Evolutionary conservation across 2,797 vertebrate species (phyloP).

Genomic region (Myioborus melanocephalus): DNA sequence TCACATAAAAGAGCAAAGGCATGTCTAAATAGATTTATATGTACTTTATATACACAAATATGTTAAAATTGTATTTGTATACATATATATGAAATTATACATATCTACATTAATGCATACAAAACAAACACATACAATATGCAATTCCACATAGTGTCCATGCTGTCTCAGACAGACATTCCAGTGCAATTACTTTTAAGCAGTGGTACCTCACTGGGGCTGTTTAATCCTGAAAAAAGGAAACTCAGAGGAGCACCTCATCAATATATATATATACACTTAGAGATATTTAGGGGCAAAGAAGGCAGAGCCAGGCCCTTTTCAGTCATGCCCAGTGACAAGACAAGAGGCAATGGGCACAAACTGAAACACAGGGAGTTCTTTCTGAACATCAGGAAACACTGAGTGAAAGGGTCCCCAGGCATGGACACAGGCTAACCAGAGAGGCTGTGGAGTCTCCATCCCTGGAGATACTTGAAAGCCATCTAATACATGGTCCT

Average conservation of each 20-base stretch:
- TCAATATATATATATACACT: background rate
- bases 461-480: background rate
- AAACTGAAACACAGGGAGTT: background rate
- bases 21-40: background rate
- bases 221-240: background rate
- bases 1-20: background rate
- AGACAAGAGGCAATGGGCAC: accelerated
- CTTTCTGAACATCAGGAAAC: background rate
- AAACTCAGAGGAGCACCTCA: background rate
- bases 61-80: background rate
- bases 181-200: background rate
- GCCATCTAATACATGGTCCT: background rate
- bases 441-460: background rate
- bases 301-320: background rate
- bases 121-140: background rate
- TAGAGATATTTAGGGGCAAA: background rate
- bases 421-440: background rate
- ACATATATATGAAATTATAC: background rate
- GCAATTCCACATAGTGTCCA: background rate
- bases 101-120: background rate
- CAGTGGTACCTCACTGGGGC: background rate
- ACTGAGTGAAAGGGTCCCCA: background rate
- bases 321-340: background rate
- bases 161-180: background rate
- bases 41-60: background rate